Evolutionary conservation across 2,888 invertebrate genomes (phyloP), one percentile per base, ranked within the genome.

Genomic region (Drosophila paranaensis): DNA sequence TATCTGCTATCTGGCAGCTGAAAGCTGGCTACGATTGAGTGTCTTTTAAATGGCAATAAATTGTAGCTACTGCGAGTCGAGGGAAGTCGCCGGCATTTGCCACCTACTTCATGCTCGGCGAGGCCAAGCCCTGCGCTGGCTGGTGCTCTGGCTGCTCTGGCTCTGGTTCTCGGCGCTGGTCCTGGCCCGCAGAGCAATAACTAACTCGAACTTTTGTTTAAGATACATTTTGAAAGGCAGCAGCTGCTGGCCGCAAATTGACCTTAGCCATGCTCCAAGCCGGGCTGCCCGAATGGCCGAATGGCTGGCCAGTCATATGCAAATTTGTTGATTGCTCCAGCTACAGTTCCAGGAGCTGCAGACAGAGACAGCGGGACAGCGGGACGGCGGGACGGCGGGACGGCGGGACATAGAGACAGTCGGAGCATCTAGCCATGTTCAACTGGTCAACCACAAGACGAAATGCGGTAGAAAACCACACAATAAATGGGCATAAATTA

Each of bases 401-500:
- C 37, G 6, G 30, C 2, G 39, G 14, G 14, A 20, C 39, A 46
- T 20, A 42, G 55, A 30, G 42, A 33, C 54, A 35, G 54, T 5
- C 48, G 42, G 50, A 35, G 46, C 53, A 60, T 45, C 57, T 54
- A 70, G 70, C 58, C 61, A 77, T 79, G 75, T 79, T 71, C 64
- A 68, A 78, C 77, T 65, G 74, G 74, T 68, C 78, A 83, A 83
- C 83, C 83, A 87, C 87, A 85, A 85, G 76, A 76, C 67, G 79
- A 79, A 84, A 87, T 81, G 82, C 82, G 82, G 83, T 82, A 84
- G 84, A 71, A 82, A 85, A 85, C 84, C 84, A 75, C 84, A 84
- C 84, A 84, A 84, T 84, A 84, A 85, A 85, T 85, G 84, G 88
- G 88, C 84, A 85, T 85, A 85, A 85, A 85, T 88, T 85, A 85